Percentiles rank a stretch among this genome's conserved stretches.
Conservation (phyloP, 2,113 vertebrate species). For the Heptranchias perlo region DNA sequence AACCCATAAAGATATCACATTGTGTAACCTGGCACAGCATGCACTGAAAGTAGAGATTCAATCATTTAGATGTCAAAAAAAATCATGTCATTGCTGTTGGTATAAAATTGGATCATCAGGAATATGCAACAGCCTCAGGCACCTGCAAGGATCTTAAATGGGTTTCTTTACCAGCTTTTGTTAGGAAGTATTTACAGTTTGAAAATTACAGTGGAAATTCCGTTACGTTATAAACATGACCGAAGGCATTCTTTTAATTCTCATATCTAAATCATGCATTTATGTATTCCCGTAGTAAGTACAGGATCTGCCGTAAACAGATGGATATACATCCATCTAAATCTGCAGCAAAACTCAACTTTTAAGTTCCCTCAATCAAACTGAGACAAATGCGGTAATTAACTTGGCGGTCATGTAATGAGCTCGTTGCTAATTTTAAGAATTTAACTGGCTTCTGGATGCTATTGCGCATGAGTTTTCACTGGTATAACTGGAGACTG, state of each 20-base stretch:
- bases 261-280: neutral
- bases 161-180: neutral
- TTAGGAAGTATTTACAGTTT: neutral
- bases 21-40: neutral
- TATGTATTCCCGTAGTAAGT: neutral
- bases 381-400: neutral
- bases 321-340: neutral
- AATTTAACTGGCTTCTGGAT: neutral
- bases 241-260: neutral
- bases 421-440: neutral
- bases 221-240: neutral
- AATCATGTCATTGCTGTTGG: constrained; percentile 20
- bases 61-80: constrained; percentile 31
- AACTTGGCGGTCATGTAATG: neutral
- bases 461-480: neutral
- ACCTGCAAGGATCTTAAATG: constrained; percentile 6
- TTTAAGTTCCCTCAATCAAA: neutral
- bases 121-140: neutral
- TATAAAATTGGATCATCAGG: constrained; percentile 23
- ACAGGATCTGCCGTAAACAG: neutral
- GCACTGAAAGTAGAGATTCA: constrained; percentile 20
- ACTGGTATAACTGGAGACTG: neutral
- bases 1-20: constrained; percentile 15
- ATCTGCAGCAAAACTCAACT: neutral
- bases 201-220: neutral